phyloP scores from a whole-genome alignment of 2,113 vertebrate species.

The Hippoglossus stenolepis region DNA sequence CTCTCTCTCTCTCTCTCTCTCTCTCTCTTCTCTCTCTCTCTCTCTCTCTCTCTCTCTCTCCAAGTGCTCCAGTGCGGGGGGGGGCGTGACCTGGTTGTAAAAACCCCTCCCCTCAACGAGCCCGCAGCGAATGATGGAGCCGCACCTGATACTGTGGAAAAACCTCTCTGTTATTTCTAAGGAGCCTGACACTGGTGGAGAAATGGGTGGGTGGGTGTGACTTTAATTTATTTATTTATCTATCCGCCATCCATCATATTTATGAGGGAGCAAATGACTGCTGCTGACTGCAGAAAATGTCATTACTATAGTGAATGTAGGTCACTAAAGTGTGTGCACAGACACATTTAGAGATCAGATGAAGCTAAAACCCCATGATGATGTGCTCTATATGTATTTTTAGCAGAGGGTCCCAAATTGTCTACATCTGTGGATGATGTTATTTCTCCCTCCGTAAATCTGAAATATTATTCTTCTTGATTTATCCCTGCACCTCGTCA shows the following conservation, averaged over 20 bases:
- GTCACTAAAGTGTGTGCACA: constrained; percentile 28
- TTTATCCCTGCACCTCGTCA: too few relatives aligned
- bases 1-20: too few relatives aligned
- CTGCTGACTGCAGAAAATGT: neutral
- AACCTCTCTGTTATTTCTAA: constrained; percentile 26
- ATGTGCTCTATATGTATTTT: neutral
- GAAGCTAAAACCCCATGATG: neutral
- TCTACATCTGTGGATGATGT: too few relatives aligned
- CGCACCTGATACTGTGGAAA: constrained; percentile 67
- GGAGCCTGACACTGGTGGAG: neutral
- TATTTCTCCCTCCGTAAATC: too few relatives aligned
- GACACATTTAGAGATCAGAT: constrained; percentile 9
- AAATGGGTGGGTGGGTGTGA: constrained; percentile 3
- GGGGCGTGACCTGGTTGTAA: constrained; percentile 51
- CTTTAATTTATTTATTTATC: neutral
- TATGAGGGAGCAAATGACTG: neutral
- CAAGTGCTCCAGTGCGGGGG: neutral
- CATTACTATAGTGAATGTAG: constrained; percentile 4
- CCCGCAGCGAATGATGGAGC: constrained; percentile 50
- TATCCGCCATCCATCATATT: neutral
- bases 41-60: neutral
- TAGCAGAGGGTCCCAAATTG: neutral
- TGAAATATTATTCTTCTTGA: neutral
- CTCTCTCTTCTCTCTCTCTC: constrained; percentile 53
- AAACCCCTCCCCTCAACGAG: constrained; percentile 42